Evolutionary conservation across 1,140 invertebrate species (phyloP), one percentile per base, ranked within the genome.

Genomic region (Drosophila ficusphila): DNA sequence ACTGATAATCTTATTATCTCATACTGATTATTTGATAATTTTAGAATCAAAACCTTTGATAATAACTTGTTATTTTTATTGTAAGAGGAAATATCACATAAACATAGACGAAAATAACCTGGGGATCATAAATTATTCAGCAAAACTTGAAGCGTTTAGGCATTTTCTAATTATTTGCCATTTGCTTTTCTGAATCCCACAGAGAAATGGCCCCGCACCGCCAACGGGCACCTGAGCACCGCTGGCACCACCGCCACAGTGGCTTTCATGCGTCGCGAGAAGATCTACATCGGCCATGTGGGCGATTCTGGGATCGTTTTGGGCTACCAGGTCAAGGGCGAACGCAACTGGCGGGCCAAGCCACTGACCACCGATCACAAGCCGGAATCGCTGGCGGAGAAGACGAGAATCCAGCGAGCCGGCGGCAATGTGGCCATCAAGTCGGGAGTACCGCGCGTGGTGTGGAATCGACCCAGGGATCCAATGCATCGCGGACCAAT

Each of bases 281-380:
- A 99, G 92, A 96, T 99, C 56, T 99, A 99, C 90, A 96, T 98
- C 49, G 98, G 98, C 12, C 98, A 99, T 94, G 98, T 99, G 25
- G 98, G 98, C 14, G 98, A 99, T 92, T 99, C 98, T 0, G 97
- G 95, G 11, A 98, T 99, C 82, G 96, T 98, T 18, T 93, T 99
- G 36, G 98, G 98, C 21, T 95, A 95, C 89, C 95, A 96, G 90
- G 94, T 95, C 64, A 94, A 95, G 48, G 93, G 93, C 46, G 93
- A 94, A 71, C 92, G 93, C 11, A 93, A 94, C 68, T 98, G 97
- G 97, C 93, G 94, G 49, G 95, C 96, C 0, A 94, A 94, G 89
- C 94, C 95, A 1, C 90, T 98, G 38, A 98, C 97, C 0, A 94
- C 93, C 74, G 98, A 99, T 90, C 98, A 99, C 89, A 99, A 99